Base-by-base conservation (phyloP, 2,113 vertebrate genomes). In the Rhegmatorhina hoffmannsi region DNA sequence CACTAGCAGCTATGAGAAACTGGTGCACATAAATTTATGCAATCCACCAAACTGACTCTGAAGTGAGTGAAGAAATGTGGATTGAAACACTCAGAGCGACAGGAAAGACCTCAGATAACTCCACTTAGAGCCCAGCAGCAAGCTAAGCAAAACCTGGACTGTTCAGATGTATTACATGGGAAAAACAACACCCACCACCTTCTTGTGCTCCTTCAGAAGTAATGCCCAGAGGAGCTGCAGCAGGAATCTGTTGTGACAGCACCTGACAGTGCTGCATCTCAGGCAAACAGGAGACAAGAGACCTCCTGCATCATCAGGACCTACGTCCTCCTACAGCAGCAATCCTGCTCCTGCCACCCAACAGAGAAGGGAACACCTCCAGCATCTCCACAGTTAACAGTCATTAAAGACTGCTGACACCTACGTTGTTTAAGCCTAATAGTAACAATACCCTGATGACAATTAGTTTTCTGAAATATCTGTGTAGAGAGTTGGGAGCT, bases 211-310 rank as follows among this genome's bases (percentile, higher is more conserved):
- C 76, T 72, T 81, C 52, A 89, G 88, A 76, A 83, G 55, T 9
- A 92, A 69, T 69, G 95, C 79, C 83, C 95, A 90, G 74, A 77
- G 69, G 53, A 87, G 46, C 1, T 80, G 90, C 81, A 86, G 83
- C 85, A 95, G 72, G 75, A 80, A 90, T 86, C 46, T 93, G 79
- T 88, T 92, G 46, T 86, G 94, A 96, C 90, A 93, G 90, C 63
- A 46, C 17, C 76, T 80, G 68, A 46, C 82, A 94, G 67, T 10
- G 59, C 92, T 80, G 75, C 55, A 69, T 46, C 64, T 74, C 73
- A 44, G 83, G 76, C 59, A 90, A 21, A 69, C 36, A 36, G 62
- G 46, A 94, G 63, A 69, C 44, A 87, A 85, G 67, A 76, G 64
- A 77, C 64, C 76, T 66, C 60, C 77, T 44, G 80, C 89, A 84